Base-by-base conservation (phyloP, 2,797 vertebrate species). In the Perodicticus potto region DNA sequence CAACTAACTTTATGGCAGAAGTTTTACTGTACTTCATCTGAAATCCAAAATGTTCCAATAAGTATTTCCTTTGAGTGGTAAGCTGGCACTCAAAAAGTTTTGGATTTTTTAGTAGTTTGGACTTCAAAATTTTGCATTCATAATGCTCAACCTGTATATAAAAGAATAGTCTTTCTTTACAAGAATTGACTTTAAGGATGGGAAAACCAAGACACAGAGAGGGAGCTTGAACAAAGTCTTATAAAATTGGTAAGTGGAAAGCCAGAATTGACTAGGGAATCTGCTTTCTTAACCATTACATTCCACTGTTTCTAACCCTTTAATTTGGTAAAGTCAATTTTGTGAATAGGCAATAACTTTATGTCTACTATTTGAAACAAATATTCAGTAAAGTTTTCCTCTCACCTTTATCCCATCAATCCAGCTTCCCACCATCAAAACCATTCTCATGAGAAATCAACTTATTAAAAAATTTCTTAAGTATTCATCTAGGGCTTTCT, bases 121-220 rank as follows among this genome's bases (percentile, higher is more conserved):
- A 77, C 53, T 13, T 53, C 32, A 7, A 49, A 77, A n/a, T 77
- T 76, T 77, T 77, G 45, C 45, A n/a, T 55, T 55, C 53, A 20
- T 20, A 45, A n/a, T 55, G 19, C 74, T 14, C 32, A 55, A n/a
- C 1, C 3, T 55, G 49, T 77, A 77, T 13, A 2, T 77, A 72
- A 63, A 74, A 65, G 7, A 92, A 55, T 1, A 77, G 49, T 8
- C 53, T 80, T 93, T 59, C 74, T 86, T 91, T 13, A 23, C 3
- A 82, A 89, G 87, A 76, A 89, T 20, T 72, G 89, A 80, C 78
- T 89, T 80, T 80, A 37, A 25, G 13, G 77, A 53, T 57, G 13
- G 85, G 59, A 76, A 94, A 67, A 70, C 13, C 43, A 55, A 88
- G n/a, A 69, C 29, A 49, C 13, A 27, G 27, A 77, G 37, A 96